Base-by-base conservation (phyloP, 1,140 invertebrate genomes). In the Gerris buenoi region DNA sequence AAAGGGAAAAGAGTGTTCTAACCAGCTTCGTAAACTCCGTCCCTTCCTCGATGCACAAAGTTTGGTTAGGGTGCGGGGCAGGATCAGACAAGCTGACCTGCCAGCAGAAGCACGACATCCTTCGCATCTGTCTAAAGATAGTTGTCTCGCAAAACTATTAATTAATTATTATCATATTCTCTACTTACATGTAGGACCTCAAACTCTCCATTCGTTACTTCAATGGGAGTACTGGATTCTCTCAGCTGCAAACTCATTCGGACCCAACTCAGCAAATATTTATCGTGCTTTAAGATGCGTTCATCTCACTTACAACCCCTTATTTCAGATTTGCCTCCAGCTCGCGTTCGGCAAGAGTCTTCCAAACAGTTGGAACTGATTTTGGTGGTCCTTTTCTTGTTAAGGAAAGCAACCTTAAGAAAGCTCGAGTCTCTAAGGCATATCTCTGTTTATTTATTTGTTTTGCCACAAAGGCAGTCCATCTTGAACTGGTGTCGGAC, bases 51-150 rank as follows among this genome's bases (percentile, higher is more conserved):
- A 77, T 64, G n/a, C 72, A 5, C 65, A 72, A 22, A 72, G 73
- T 26, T 15, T 80, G 1, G 64, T 81, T 5, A 64, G 78, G 72
- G 74, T 77, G 3, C 73, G 74, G 22, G 74, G 79, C 5, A 67
- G 78, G 13, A 66, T 79, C 14, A 13, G 66, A 23, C 65, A 74
- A 27, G 69, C 78, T 1, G 29, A 72, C 13, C 64, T 78, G 1
- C 59, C 65, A 3, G 69, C 71, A 59, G 68, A 72, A 25, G 69
- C 71, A 27, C 77, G 76, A 69, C 76, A 79, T 72, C 78, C 77
- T 0, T 74, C 77, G 13, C 23, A 80, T 13, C 64, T 76, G 25
- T 66, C 72, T 1, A 62, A 67, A 15, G 63, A 64, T 22, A 68
- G 69, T 67, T 26, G 70, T 1, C 29, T 77, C 0, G 72, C 73